Base-by-base conservation (phyloP, 2,888 invertebrate genomes). In the Gibbula magus region DNA sequence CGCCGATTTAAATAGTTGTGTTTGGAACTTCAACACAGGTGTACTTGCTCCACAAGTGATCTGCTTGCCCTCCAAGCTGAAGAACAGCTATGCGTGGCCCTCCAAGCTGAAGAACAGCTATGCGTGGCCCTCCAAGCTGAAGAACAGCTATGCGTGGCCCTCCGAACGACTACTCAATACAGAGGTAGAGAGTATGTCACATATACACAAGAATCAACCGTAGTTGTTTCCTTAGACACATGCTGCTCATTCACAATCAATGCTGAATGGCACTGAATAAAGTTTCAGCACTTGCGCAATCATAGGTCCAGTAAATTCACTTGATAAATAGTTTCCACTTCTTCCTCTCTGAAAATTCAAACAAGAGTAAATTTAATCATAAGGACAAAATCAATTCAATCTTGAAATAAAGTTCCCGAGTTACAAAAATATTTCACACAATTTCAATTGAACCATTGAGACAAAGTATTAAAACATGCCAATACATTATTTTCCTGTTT, bases 261-360 rank as follows among this genome's bases (percentile, higher is more conserved):
- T 45, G 45, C 45, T 10, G 5, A 10, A 5, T 8, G 45, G 45
- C 45, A 45, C 13, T 45, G 45, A 45, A 45, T 45, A 45, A 45
- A 45, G 45, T 45, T 45, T 45, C 45, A 45, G 45, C 45, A 45
- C 45, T 45, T 45, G 45, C 1, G 13, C 5, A 16, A 61, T 61
- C 61, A 61, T n/a, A 61, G 61, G 29, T 61, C 61, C 61, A 61
- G n/a, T 61, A 61, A 25, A 29, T 61, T 61, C 61, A 61, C 61
- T 61, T 61, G 61, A 61, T 61, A 61, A 61, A 61, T 61, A 61
- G 61, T 61, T 61, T 61, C 61, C 20, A 61, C 61, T 25, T 61
- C 61, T 61, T 61, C 61, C 18, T 61, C 61, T 61, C 61, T 61
- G 61, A 25, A 61, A 56, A 61, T 45, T 10, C 10, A 45, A 45